These are phyloP conservation scores for Hydra vulgaris DNA, from an alignment of 30 jellyfish, hydroid and myxozoan genomes.

Conservation along the genomic window DNA sequence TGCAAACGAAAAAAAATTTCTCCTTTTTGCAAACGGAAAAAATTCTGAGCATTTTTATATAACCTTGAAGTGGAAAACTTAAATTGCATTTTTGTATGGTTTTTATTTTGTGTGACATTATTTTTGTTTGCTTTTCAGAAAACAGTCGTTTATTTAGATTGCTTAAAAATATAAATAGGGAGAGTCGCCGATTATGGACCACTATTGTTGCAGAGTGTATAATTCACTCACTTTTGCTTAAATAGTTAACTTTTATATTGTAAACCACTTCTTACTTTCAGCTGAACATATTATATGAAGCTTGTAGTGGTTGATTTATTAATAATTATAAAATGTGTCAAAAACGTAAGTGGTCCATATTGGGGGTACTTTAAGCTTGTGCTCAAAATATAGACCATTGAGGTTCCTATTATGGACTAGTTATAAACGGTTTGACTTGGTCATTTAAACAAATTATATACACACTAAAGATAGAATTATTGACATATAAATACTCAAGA, in stretches of 20 bases:
- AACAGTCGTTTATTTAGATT: too few relatives aligned
- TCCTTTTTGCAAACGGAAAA: too few relatives aligned
- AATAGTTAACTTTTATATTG: not conserved
- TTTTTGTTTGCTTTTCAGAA: too few relatives aligned
- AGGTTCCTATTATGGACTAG: not conserved
- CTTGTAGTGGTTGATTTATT: not conserved
- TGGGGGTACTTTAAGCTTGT: not conserved
- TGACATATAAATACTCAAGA: not conserved
- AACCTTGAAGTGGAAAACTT: too few relatives aligned
- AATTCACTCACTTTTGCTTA: not conserved
- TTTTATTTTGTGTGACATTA: too few relatives aligned
- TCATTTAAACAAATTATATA: not conserved
- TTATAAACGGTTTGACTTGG: not conserved
- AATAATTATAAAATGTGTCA: not conserved
- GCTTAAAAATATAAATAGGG: too few relatives aligned
- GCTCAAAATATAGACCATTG: not conserved
- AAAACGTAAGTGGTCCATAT: not conserved
- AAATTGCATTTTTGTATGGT: too few relatives aligned
- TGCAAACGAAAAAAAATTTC: too few relatives aligned
- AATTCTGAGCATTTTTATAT: too few relatives aligned
- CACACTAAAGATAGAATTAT: not conserved
- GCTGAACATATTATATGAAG: not conserved
- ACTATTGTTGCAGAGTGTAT: not conserved
- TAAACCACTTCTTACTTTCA: not conserved
- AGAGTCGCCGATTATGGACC: not conserved